Base-by-base conservation (phyloP, 2,888 invertebrate genomes). In the Hemaris fuciformis region DNA sequence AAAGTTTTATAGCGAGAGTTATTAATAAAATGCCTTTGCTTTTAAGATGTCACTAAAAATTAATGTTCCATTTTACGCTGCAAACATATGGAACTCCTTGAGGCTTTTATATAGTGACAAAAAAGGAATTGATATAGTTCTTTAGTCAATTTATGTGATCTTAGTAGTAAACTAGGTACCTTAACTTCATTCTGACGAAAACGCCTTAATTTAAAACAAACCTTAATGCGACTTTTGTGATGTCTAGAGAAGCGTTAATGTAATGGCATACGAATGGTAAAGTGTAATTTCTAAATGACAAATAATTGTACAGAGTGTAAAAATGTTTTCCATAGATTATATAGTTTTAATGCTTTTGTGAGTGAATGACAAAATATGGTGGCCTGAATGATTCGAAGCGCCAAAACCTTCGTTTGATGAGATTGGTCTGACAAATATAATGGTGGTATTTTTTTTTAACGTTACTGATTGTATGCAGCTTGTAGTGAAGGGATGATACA, bases 241-340 rank as follows among this genome's bases (percentile, higher is more conserved):
- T 53, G 53, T 31, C 27, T 53, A 53, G 18, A 8, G 38, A 53
- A 53, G 53, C 53, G 53, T 53, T 53, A 53, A 31, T 31, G 31
- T 53, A 53, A 45, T 31, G 53, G 53, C 53, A 53, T 53, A 53
- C 67, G 71, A 74, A 79, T 72, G 88, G 87, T 87, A 88, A 88
- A 88, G 87, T 87, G 86, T 84, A 84, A 88, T 85, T 88, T 88
- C 88, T 88, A 89, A 89, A 88, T 84, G 83, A 87, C 81, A 87
- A 87, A 85, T 87, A 88, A 87, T 76, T 86, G 85, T 87, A 87
- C 78, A 86, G 80, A 73, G 68, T 67, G 75, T 78, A 73, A 70
- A 61, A 62, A 77, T 75, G 76, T 75, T 73, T 77, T 74, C 69
- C 41, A 41, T 53, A 53, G 60, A 60, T 60, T 38, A 60, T 60